Percentiles rank a stretch among this genome's conserved stretches.
Evolutionary conservation across 2,797 vertebrate genomes (phyloP).

Genomic region (Carduelis carduelis): DNA sequence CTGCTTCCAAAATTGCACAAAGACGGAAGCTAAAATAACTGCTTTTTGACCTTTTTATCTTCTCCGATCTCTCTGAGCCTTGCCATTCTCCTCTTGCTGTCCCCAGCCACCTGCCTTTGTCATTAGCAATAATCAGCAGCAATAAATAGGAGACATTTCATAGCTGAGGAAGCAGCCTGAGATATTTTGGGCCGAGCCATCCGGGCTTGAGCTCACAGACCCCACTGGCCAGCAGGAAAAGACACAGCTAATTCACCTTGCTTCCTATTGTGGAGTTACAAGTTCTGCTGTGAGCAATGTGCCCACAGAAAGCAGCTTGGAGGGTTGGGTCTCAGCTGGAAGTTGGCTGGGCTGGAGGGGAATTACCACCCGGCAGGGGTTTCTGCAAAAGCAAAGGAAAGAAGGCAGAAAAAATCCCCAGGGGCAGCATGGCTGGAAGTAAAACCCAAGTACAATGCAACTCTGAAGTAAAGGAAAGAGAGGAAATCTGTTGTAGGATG

Average conservation of each 20-base stretch:
- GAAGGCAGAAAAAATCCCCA: accelerated
- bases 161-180: constrained; percentile 13
- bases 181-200: constrained; percentile 32
- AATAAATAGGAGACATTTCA: constrained; percentile 46
- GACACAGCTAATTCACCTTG: neutral
- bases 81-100: neutral
- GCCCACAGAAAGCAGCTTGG: neutral
- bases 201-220: neutral
- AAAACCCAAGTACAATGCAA: neutral
- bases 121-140: constrained; percentile 37
- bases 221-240: neutral
- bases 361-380: neutral
- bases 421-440: neutral
- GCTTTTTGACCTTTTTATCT: constrained; percentile 46
- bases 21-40: constrained; percentile 10
- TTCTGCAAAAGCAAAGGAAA: neutral
- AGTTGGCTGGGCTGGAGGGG: neutral
- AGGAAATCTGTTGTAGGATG: neutral
- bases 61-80: neutral
- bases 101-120: constrained; percentile 37
- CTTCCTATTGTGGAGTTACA: neutral
- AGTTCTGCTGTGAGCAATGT: neutral
- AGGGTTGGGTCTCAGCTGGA: neutral
- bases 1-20: constrained; percentile 39
- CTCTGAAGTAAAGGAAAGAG: neutral